Evolutionary conservation across 2,113 vertebrate genomes (phyloP), one percentile per base, ranked within the genome.

Genomic region (Anhinga rufa): DNA sequence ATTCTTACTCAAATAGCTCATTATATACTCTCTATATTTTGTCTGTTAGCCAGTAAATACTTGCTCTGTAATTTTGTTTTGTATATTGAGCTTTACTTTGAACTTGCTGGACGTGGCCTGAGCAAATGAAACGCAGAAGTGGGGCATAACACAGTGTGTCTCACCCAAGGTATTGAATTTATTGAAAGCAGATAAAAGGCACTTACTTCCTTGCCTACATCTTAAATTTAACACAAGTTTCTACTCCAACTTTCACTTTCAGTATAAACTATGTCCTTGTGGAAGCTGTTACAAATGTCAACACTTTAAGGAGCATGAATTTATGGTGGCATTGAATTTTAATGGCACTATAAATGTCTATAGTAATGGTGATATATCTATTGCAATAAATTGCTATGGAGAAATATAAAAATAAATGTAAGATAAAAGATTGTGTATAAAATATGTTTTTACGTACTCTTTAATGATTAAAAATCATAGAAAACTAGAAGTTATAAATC

Each of bases 391-490:
- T 98, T 97, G 97, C 97, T 97, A 98, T 80, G 49, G 87, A 98
- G 97, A 98, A 98, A 98, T 98, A 98, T 98, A 98, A 98, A 98
- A 98, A 98, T 98, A 98, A 98, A 98, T 97, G 97, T 96, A 95
- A 98, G 98, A 98, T 98, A 98, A 98, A 98, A 98, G 97, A 98
- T 97, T 98, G 98, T 98, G 96, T 98, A 96, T 98, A 98, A 98
- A 98, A 98, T 98, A 98, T 98, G 97, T 98, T 98, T 98, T 98
- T 98, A 98, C 96, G 97, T 98, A 96, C 97, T 96, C 95, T 98
- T 98, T 97, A 98, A 98, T 98, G 97, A 98, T 98, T 98, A 97
- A 97, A 98, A 98, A 98, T 98, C 96, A 98, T 92, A 97, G 95
- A 97, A 96, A 97, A 98, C 95, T 96, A 61, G 77, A 96, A 94